Conservation (phyloP, 2,113 vertebrate species). For the Microtus oregoni region DNA sequence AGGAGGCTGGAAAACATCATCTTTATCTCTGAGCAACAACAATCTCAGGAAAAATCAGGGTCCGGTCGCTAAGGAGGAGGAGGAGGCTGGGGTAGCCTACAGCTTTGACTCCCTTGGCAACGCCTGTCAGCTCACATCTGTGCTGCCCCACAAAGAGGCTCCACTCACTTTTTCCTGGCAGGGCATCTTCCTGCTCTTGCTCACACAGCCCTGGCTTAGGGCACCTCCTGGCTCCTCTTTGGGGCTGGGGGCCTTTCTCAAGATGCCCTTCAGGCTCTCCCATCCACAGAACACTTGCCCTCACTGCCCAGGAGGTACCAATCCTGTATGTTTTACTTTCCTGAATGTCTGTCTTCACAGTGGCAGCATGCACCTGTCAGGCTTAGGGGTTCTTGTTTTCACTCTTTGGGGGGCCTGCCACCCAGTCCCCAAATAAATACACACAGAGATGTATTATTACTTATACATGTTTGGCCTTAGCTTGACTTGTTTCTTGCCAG, state of each 20-base stretch:
- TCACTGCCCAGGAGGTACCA: background rate
- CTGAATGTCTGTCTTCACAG: background rate
- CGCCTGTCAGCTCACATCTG: background rate
- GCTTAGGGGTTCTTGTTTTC: too few species aligned
- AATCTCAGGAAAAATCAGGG: background rate
- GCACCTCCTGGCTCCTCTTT: background rate
- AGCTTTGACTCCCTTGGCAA: background rate
- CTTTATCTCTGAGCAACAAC: background rate
- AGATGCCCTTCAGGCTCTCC: background rate
- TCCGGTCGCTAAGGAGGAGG: background rate
- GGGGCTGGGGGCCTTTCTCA: background rate
- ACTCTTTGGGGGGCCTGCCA: too few species aligned
- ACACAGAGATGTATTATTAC: too few species aligned
- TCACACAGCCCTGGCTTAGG: background rate
- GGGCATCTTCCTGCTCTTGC: background rate
- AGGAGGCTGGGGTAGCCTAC: too few species aligned
- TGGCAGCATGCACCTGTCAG: background rate
- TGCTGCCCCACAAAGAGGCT: background rate
- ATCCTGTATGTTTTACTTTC: background rate
- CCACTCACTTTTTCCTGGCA: background rate
- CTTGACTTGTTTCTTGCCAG: too few species aligned
- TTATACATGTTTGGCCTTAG: too few species aligned
- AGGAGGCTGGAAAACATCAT: background rate
- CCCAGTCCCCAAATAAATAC: too few species aligned
- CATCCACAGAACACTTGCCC: background rate